Evolutionary conservation across 2,113 vertebrate genomes (phyloP).

Genomic region (Spea bombifrons): DNA sequence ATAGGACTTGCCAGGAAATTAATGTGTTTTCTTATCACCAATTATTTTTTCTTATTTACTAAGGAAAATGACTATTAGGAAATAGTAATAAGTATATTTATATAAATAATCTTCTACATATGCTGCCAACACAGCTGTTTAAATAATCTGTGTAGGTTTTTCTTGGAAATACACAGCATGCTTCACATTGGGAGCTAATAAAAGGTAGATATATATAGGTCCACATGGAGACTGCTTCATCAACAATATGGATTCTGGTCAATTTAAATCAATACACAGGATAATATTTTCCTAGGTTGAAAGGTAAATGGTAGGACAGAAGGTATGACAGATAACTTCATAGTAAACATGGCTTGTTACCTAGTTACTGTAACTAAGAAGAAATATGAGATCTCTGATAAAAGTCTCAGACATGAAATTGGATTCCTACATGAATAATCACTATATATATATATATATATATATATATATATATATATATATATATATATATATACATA

Average conservation of each 20-base stretch:
- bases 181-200: not conserved
- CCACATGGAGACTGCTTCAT: not conserved
- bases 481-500: no score
- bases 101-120: slow-evolving; percentile 22
- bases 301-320: not conserved
- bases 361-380: not conserved
- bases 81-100: slow-evolving; percentile 1
- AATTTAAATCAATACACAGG: not conserved
- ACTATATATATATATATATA: not conserved
- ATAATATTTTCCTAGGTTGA: not conserved
- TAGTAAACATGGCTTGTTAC: not conserved
- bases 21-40: no score
- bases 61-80: not conserved
- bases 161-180: slow-evolving; percentile 24
- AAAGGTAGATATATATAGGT: slow-evolving; percentile 21
- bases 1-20: no score
- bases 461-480: not conserved
- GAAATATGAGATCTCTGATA: not conserved
- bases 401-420: not conserved
- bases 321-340: not conserved
- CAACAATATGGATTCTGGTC: not conserved
- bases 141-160: slow-evolving; percentile 39
- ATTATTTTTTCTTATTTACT: not conserved
- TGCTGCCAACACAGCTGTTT: slow-evolving; percentile 31
- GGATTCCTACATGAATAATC: not conserved